phyloP scores from a whole-genome alignment of 2,113 vertebrate species.

The Platichthys flesus region DNA sequence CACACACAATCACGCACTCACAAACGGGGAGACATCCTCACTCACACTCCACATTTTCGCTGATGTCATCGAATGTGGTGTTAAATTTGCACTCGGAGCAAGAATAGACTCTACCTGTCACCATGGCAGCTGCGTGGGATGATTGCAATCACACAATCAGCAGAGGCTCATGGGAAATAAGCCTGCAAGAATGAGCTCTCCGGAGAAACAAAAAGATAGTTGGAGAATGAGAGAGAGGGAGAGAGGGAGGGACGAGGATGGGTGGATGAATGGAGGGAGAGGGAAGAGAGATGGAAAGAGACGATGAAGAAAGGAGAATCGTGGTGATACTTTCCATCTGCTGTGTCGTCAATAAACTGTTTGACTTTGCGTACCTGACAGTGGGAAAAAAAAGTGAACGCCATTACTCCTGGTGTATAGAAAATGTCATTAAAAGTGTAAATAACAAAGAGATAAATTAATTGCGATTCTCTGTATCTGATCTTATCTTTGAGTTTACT shows the following conservation, averaged over 20 bases:
- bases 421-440: too few species aligned
- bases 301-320: constrained; percentile 41
- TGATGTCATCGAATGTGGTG: constrained; percentile 65
- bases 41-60: constrained; percentile 38
- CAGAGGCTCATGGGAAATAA: constrained; percentile 73
- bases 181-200: constrained; percentile 60
- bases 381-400: too few species aligned
- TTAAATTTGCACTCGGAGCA: constrained; percentile 62
- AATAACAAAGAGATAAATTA: too few species aligned
- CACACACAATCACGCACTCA: not conserved
- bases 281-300: constrained; percentile 21
- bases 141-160: constrained; percentile 74
- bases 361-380: too few species aligned
- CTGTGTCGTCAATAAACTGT: not conserved
- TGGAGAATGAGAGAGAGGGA: constrained; percentile 6
- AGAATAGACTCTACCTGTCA: constrained; percentile 60
- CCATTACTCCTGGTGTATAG: too few species aligned
- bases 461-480: too few species aligned
- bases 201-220: constrained; percentile 36
- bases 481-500: too few species aligned
- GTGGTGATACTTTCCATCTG: constrained; percentile 38
- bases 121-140: constrained; percentile 67
- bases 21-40: not conserved
- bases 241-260: constrained; percentile 27
- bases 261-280: constrained; percentile 15